These are phyloP conservation scores for Stictonetta naevosa DNA, from an alignment of 2,113 vertebrate genomes.

Conservation along the genomic window DNA sequence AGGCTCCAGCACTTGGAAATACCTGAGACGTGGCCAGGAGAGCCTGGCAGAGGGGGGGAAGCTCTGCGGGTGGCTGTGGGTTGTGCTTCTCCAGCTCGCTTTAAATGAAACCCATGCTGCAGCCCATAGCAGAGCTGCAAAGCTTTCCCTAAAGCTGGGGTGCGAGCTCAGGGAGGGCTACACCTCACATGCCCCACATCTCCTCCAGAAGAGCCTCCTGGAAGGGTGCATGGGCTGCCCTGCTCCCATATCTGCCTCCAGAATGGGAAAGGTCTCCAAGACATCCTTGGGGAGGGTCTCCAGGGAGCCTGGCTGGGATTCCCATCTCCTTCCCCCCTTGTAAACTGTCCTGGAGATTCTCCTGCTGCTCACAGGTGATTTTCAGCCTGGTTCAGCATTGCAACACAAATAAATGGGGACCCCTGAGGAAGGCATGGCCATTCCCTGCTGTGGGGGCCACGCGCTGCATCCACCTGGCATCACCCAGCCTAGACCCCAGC, in stretches of 20 bases:
- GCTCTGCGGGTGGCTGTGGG: neutral
- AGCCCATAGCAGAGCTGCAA: neutral
- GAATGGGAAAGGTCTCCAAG: neutral
- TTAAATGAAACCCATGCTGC: neutral
- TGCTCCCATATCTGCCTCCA: neutral
- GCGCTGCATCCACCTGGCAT: fast-evolving
- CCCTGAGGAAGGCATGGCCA: too few species aligned
- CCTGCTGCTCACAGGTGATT: neutral
- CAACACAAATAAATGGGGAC: fast-evolving
- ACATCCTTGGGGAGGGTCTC: neutral
- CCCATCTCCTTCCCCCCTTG: neutral
- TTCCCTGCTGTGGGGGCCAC: too few species aligned
- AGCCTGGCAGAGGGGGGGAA: neutral
- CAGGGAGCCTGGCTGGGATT: neutral
- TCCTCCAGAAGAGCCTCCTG: neutral
- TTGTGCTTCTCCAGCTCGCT: neutral
- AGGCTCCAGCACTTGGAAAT: neutral
- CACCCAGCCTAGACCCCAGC: neutral
- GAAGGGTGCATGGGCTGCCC: too few species aligned
- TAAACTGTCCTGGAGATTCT: neutral
- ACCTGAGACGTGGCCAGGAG: neutral
- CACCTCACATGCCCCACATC: fast-evolving
- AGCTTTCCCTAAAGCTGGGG: neutral
- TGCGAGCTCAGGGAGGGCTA: neutral
- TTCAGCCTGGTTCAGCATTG: neutral